These are phyloP conservation scores for Ectemnius lituratus DNA, from an alignment of 2,888 invertebrate species.

Conservation along the genomic window DNA sequence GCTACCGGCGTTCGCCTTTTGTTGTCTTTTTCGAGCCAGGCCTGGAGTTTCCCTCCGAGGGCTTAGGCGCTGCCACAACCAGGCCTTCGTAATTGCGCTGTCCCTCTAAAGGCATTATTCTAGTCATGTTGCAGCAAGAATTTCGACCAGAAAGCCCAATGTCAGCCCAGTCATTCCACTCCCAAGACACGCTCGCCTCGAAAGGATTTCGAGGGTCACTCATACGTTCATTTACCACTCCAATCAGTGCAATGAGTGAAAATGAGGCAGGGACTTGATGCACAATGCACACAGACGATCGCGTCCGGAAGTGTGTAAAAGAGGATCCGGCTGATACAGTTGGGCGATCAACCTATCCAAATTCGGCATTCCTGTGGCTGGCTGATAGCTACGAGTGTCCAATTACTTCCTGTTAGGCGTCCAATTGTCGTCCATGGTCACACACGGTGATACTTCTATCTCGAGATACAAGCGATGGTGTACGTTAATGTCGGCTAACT, in stretches of 20 bases:
- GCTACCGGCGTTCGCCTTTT: no score
- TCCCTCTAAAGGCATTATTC: no score
- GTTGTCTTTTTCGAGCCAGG: no score
- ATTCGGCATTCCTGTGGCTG: slow-evolving; percentile 53
- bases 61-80: no score
- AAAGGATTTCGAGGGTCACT: slow-evolving; percentile 23
- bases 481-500: slow-evolving; percentile 47
- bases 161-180: no score
- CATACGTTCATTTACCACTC: slow-evolving; percentile 51
- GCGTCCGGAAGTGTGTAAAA: slow-evolving; percentile 43
- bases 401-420: slow-evolving; percentile 63
- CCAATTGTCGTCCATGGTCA: slow-evolving; percentile 59
- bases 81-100: no score
- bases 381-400: slow-evolving; percentile 59
- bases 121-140: no score
- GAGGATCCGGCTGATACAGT: slow-evolving; percentile 55
- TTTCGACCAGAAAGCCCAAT: no score
- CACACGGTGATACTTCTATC: slow-evolving; percentile 56
- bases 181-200: not conserved
- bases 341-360: slow-evolving; percentile 53
- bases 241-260: slow-evolving; percentile 49
- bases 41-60: no score
- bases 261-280: slow-evolving; percentile 61
- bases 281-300: slow-evolving; percentile 46
- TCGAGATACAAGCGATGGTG: slow-evolving; percentile 55